These are phyloP conservation scores for Platycercus adscitus DNA, from an alignment of 2,113 vertebrate species.

Conservation along the genomic window DNA sequence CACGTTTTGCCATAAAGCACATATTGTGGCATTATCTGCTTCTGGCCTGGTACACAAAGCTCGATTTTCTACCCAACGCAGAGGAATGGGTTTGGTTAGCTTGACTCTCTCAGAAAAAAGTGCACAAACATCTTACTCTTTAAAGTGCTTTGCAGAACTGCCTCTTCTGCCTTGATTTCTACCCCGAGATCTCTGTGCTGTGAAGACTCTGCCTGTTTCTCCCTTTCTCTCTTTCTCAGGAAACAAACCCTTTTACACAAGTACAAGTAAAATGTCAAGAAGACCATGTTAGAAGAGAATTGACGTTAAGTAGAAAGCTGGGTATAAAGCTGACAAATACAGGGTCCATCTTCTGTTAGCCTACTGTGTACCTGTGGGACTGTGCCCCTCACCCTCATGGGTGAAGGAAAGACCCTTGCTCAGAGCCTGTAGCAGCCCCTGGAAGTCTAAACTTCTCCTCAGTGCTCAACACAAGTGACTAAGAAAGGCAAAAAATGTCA, in stretches of 20 bases:
- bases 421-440: background rate
- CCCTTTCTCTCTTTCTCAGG: background rate
- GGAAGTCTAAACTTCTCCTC: background rate
- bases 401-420: background rate
- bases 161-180: conserved; percentile 8
- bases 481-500: background rate
- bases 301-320: background rate
- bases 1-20: conserved; percentile 67
- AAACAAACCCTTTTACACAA: background rate
- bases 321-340: background rate
- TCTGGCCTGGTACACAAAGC: conserved; percentile 64
- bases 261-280: background rate
- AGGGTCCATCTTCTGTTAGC: background rate
- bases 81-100: conserved; percentile 35
- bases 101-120: conserved; percentile 24
- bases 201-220: background rate
- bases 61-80: conserved; percentile 39
- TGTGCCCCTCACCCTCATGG: background rate
- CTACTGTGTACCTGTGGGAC: too few relatives aligned
- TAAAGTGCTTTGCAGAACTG: conserved; percentile 59
- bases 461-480: background rate
- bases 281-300: background rate
- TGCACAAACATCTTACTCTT: background rate
- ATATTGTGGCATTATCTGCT: conserved; percentile 68
- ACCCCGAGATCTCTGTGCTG: background rate